These are phyloP conservation scores for Acromyrmex charruanus DNA, from an alignment of 1,140 invertebrate genomes.

Conservation along the genomic window DNA sequence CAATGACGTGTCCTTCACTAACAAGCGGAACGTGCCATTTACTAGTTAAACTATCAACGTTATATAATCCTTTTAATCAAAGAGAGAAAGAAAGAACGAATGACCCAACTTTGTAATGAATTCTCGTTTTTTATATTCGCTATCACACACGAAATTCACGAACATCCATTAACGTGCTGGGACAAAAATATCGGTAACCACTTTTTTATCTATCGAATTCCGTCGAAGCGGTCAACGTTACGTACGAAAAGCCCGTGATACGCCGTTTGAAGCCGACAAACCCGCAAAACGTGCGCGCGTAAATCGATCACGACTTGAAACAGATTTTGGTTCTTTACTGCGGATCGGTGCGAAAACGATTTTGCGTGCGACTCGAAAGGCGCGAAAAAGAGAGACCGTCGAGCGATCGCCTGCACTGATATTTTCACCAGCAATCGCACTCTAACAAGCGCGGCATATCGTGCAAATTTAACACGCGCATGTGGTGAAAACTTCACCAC, in stretches of 20 bases:
- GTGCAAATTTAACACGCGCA: slow-evolving; percentile 25
- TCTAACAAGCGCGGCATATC: slow-evolving; percentile 32
- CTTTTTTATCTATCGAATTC: slow-evolving; percentile 35
- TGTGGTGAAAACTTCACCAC: slow-evolving; percentile 21
- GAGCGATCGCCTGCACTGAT: slow-evolving; percentile 3
- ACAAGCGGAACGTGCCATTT: slow-evolving; percentile 34
- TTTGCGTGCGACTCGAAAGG: slow-evolving; percentile 1
- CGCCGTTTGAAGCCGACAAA: slow-evolving; percentile 25
- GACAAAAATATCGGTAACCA: slow-evolving; percentile 45
- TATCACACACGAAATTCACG: not conserved
- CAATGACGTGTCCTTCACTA: not conserved
- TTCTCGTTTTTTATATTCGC: not conserved
- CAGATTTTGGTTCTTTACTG: slow-evolving; percentile 48
- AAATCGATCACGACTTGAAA: slow-evolving; percentile 41
- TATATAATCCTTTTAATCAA: not conserved
- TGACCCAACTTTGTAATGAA: slow-evolving; percentile 18
- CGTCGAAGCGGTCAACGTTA: not conserved
- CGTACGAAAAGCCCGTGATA: not conserved
- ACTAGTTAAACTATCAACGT: slow-evolving; percentile 10
- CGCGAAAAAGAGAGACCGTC: slow-evolving; percentile 19
- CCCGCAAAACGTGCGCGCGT: not conserved
- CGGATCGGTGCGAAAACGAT: slow-evolving; percentile 34
- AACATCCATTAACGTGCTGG: slow-evolving; percentile 36
- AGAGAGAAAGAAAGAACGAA: not conserved
- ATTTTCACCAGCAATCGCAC: slow-evolving; percentile 24